phyloP scores from a whole-genome alignment of 1,140 invertebrate species.

The Dinoponera quadriceps region DNA sequence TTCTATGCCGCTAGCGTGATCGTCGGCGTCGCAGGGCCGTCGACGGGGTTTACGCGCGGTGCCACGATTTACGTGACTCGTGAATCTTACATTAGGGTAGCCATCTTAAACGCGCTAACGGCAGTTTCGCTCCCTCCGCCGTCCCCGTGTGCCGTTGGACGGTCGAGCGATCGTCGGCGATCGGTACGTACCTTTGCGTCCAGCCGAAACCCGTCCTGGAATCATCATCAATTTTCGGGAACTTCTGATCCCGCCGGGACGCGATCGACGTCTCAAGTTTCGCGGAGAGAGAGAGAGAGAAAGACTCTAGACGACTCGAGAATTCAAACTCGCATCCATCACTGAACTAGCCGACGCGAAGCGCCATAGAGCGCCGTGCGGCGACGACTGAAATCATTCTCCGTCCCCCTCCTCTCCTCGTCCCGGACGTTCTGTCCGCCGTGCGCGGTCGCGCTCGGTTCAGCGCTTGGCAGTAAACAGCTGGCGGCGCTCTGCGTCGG shows the following conservation, averaged over 20 bases:
- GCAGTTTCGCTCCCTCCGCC: too few species aligned
- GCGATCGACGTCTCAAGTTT: too few species aligned
- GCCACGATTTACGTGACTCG: neutral
- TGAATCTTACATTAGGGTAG: too few species aligned
- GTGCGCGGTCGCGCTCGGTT: slow-evolving; percentile 58
- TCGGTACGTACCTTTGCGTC: too few species aligned
- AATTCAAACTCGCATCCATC: neutral
- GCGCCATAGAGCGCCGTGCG: slow-evolving; percentile 35
- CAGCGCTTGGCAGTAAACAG: slow-evolving; percentile 79
- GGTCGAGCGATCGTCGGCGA: too few species aligned
- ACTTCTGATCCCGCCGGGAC: too few species aligned
- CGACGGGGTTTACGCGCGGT: neutral
- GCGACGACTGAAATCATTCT: slow-evolving; percentile 63
- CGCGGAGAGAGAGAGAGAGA: too few species aligned
- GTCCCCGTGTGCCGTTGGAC: too few species aligned
- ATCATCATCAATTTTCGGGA: too few species aligned
- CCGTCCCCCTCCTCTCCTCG: slow-evolving; percentile 1
- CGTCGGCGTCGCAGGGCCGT: neutral
- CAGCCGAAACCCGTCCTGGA: too few species aligned
- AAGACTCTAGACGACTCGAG: neutral
- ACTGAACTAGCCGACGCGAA: neutral
- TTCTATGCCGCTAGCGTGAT: slow-evolving; percentile 31
- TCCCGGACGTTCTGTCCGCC: slow-evolving; percentile 71
- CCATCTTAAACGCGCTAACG: too few species aligned
- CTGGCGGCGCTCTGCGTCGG: slow-evolving; percentile 82